A percentile compares a stretch with the other conserved stretches of the same genome.
These are phyloP conservation scores for Piprites chloris DNA, from an alignment of 2,113 vertebrate genomes.

Conservation along the genomic window DNA sequence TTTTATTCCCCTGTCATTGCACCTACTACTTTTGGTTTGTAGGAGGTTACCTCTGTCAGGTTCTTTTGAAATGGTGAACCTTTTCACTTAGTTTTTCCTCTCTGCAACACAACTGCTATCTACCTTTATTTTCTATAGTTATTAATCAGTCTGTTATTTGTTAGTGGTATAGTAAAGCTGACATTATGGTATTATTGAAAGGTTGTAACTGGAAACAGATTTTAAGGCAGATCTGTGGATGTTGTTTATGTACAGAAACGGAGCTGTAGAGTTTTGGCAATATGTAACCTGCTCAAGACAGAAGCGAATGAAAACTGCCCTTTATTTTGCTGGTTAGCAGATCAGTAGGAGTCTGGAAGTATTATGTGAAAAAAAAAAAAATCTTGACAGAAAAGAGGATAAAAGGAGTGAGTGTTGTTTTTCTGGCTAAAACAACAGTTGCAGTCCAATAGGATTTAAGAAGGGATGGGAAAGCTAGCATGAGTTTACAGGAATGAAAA, in stretches of 20 bases:
- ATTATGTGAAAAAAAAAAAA: neutral
- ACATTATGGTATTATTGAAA: neutral
- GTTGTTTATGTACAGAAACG: neutral
- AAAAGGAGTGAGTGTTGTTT: neutral
- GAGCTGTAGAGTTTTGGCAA: neutral
- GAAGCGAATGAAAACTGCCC: neutral
- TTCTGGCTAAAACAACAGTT: neutral
- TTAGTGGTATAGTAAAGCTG: neutral
- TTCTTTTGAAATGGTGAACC: neutral
- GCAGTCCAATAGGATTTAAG: neutral
- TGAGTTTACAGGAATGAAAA: neutral
- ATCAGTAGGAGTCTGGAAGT: neutral
- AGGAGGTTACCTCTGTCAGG: neutral
- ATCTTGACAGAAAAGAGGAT: neutral
- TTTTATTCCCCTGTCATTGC: neutral
- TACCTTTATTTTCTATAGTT: slow-evolving; percentile 22
- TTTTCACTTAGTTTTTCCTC: neutral
- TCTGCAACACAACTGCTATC: neutral
- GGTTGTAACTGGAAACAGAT: neutral
- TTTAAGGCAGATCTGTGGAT: neutral
- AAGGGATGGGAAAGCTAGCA: neutral
- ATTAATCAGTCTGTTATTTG: neutral
- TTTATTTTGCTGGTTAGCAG: neutral
- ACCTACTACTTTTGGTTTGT: neutral
- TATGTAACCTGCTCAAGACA: neutral